phyloP scores from a whole-genome alignment of 2,113 vertebrate genomes.

The Hippopotamus amphibius region DNA sequence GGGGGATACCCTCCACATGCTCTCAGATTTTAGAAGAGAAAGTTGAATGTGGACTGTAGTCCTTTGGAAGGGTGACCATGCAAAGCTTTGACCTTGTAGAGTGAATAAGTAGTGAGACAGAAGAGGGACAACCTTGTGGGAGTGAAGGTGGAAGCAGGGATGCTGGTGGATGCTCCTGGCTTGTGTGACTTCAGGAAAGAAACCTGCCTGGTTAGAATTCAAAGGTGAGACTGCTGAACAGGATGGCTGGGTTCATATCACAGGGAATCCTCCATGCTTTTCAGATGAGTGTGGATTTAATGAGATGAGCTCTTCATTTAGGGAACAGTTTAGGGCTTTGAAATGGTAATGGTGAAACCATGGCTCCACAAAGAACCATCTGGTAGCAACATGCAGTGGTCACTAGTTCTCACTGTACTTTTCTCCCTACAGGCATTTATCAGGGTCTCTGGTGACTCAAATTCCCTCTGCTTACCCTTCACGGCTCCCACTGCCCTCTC shows the following conservation, averaged over 20 bases:
- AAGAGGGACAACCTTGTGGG: background rate
- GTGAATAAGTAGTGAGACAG: background rate
- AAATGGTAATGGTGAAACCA: background rate
- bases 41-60: background rate
- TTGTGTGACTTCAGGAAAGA: background rate
- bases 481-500: too few relatives aligned
- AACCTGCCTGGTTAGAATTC: background rate
- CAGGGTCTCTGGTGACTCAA: background rate
- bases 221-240: background rate
- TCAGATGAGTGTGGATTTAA: background rate
- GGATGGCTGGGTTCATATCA: background rate
- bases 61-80: background rate
- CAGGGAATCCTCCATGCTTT: background rate
- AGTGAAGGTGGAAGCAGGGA: background rate
- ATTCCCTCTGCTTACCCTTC: background rate
- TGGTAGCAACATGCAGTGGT: background rate
- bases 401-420: background rate
- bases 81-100: background rate
- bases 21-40: background rate
- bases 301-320: background rate
- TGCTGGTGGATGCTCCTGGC: background rate
- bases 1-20: background rate
- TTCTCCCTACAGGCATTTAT: background rate
- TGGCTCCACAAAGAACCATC: background rate
- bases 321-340: slow-evolving; percentile 8